A percentile compares a stretch with the other conserved stretches of the same genome.
Evolutionary conservation across 2,113 vertebrate species (phyloP).

Genomic region (Telmatochromis sp.): DNA sequence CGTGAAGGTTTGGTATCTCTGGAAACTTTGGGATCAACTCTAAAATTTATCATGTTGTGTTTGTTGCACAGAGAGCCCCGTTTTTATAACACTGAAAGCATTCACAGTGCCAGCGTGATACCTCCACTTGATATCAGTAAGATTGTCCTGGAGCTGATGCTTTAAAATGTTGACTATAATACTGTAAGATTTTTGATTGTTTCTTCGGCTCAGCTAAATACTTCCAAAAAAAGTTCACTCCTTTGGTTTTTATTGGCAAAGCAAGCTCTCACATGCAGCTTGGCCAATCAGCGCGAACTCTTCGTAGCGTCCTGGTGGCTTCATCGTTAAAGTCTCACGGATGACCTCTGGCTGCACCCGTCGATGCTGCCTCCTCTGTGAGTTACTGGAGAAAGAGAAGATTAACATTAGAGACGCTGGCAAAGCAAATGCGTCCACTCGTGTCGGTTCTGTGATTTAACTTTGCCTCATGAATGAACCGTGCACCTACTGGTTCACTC

Average conservation of each 20-base stretch:
- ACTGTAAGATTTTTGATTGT: background rate
- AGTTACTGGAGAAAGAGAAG: conserved; percentile 36
- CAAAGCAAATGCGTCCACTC: background rate
- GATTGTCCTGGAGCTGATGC: background rate
- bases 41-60: background rate
- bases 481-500: conserved; percentile 84
- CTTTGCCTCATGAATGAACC: background rate
- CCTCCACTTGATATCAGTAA: background rate
- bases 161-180: background rate
- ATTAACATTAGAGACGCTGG: background rate
- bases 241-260: background rate
- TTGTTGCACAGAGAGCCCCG: background rate
- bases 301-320: background rate
- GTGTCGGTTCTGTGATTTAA: background rate
- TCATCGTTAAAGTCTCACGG: background rate
- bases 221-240: background rate
- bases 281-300: background rate
- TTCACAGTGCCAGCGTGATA: background rate
- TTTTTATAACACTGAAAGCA: background rate
- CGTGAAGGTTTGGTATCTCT: background rate
- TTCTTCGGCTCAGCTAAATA: background rate
- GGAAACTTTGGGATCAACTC: background rate
- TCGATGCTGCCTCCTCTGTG: background rate
- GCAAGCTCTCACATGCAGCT: conserved; percentile 29
- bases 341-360: background rate